Percentiles rank a stretch among this genome's conserved stretches.
phyloP scores from a whole-genome alignment of 2,797 vertebrate species.

The Nasua narica region DNA sequence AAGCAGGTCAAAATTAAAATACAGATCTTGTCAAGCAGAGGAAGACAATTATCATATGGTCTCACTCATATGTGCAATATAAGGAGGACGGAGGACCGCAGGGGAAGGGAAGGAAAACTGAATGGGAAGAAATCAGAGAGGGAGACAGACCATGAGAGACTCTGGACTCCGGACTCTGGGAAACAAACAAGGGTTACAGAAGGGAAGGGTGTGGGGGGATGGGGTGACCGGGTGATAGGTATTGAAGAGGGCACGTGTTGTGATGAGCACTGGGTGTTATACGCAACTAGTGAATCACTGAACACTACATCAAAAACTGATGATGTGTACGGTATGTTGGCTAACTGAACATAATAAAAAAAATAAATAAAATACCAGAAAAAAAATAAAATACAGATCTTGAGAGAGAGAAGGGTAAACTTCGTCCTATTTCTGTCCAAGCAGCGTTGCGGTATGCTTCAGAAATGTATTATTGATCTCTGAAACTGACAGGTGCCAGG shows the following conservation, averaged over 20 bases:
- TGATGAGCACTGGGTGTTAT: background rate
- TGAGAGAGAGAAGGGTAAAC: conserved; percentile 68
- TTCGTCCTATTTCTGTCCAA: conserved; percentile 72
- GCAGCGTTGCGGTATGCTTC: conserved; percentile 46
- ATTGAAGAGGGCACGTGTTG: background rate
- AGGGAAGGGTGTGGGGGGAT: no score
- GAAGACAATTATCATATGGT: conserved; percentile 7
- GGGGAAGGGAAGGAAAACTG: background rate
- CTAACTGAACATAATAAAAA: background rate
- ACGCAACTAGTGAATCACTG: background rate
- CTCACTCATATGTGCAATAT: background rate
- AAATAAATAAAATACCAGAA: background rate
- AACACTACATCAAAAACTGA: background rate
- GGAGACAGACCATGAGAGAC: background rate
- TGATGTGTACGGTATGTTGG: background rate
- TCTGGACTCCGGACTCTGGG: background rate
- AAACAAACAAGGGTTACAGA: background rate
- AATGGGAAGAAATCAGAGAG: background rate
- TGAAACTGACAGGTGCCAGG: conserved; percentile 82
- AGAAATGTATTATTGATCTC: conserved; percentile 79
- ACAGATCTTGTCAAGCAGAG: conserved; percentile 75
- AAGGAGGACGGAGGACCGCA: background rate
- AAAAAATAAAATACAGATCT: conserved; percentile 81
- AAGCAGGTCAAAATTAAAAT: conserved; percentile 88
- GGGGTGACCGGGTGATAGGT: background rate